phyloP scores from a whole-genome alignment of 1,140 invertebrate genomes.

The Drosophila orosa region DNA sequence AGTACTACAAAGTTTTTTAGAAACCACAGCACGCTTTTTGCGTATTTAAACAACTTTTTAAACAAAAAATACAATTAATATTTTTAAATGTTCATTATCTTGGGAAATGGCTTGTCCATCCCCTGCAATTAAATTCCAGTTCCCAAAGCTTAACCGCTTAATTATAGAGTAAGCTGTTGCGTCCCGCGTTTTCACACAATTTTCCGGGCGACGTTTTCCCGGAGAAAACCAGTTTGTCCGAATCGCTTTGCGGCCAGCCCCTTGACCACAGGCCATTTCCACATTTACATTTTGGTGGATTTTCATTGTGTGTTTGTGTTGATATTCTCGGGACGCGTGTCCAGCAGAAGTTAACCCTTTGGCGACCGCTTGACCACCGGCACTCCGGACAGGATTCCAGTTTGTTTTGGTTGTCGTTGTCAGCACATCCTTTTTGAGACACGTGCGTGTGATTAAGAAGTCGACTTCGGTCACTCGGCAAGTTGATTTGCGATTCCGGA shows the following conservation, averaged over 20 bases:
- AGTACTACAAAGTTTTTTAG: no score
- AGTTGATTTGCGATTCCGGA: slow-evolving; percentile 33
- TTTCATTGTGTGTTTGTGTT: slow-evolving; percentile 42
- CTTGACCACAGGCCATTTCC: slow-evolving; percentile 57
- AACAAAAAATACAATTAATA: neutral
- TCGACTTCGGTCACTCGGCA: slow-evolving; percentile 54
- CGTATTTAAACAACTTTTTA: neutral
- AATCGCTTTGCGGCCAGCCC: slow-evolving; percentile 37
- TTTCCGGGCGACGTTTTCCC: slow-evolving; percentile 26
- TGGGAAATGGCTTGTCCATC: neutral
- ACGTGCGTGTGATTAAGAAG: slow-evolving; percentile 66
- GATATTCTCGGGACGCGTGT: slow-evolving; percentile 52
- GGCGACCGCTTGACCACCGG: slow-evolving; percentile 58
- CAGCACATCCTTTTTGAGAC: slow-evolving; percentile 39
- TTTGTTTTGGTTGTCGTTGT: slow-evolving; percentile 47
- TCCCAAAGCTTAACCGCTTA: slow-evolving; percentile 53
- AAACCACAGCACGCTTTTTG: neutral
- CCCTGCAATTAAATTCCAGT: neutral
- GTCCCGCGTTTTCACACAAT: slow-evolving; percentile 48
- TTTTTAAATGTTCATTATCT: neutral
- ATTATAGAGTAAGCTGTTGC: slow-evolving; percentile 64
- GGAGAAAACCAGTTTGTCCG: slow-evolving; percentile 56
- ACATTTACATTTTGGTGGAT: slow-evolving; percentile 23
- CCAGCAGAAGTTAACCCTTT: slow-evolving; percentile 58
- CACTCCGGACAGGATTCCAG: slow-evolving; percentile 26